Evolutionary conservation across 2,888 invertebrate species (phyloP), one percentile per base, ranked within the genome.

Genomic region (Drosophila meridionalis): DNA sequence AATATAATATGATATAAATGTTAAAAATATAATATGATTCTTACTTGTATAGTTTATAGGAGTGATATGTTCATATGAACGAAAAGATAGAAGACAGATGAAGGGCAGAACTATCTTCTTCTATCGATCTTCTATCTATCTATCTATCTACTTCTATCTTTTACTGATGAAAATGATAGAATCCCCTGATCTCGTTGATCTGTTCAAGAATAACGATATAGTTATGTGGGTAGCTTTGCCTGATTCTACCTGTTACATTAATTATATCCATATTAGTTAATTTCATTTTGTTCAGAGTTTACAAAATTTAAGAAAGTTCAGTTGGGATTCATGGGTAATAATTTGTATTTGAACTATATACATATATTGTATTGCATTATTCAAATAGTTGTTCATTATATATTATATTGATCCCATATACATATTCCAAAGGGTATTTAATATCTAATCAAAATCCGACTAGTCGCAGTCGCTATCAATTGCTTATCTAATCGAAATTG

Each of bases 401-500:
- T 20, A 20, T 20, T 20, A 20, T 20, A 20, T 20, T 43, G 20
- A 43, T 9, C 12, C 12, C 20, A 12, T 68, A 1, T n/a, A 30
- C 36, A 26, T 12, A 26, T 56, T 26, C 14, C 5, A 12, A 34
- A 32, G 8, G 26, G 42, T 34, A 7, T 12, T 40, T 32, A 7
- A 20, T 43, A 30, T 12, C 26, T n/a, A 32, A 20, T 20, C n/a
- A 34, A 34, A 11, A 34, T 40, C 7, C 11, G 2, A 56, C 20
- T 14, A n/a, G 56, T 6, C 14, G 9, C 4, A 14, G 30, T 12
- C 26, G 8, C 14, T 47, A 61, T 63, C 38, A 42, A 20, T 20
- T 9, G 11, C 32, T 58, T 82, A 87, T 87, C 89, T 87, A 55
- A 84, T 86, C 78, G 32, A 26, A 8, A 26, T 32, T 40, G 32